These are phyloP conservation scores for Myrmecobius fasciatus DNA, from an alignment of 2,113 vertebrate genomes.

Conservation along the genomic window DNA sequence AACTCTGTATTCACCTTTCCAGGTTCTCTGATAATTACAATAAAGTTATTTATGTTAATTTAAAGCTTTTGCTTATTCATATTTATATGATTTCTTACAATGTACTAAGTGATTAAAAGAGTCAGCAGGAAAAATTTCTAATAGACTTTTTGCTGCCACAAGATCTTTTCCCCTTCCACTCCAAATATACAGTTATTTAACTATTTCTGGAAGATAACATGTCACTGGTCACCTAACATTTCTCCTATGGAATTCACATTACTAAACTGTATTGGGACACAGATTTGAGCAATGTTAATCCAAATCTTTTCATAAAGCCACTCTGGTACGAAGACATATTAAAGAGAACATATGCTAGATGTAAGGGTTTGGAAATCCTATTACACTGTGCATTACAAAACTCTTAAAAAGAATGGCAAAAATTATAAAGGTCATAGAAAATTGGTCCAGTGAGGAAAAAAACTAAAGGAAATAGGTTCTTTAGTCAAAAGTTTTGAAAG, in stretches of 20 bases:
- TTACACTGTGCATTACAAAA: background rate
- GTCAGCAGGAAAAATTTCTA: slow-evolving; percentile 10
- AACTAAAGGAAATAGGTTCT: background rate
- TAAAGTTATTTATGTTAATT: too few relatives aligned
- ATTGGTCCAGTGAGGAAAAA: background rate
- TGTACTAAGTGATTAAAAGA: background rate
- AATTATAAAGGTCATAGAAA: background rate
- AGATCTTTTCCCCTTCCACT: background rate
- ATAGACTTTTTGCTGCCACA: background rate
- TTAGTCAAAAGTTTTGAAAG: background rate
- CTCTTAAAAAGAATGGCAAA: background rate
- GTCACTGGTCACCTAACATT: too few relatives aligned
- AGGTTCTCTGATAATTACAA: too few relatives aligned
- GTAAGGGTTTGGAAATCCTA: background rate
- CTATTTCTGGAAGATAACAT: slow-evolving; percentile 27
- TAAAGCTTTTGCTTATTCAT: too few relatives aligned
- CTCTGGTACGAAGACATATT: background rate
- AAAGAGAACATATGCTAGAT: background rate
- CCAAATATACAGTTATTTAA: slow-evolving; percentile 34
- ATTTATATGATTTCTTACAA: too few relatives aligned
- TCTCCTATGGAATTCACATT: too few relatives aligned
- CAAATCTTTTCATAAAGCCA: background rate
- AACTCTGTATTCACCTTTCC: too few relatives aligned
- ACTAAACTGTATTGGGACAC: background rate
- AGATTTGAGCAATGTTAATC: slow-evolving; percentile 29